Base-by-base conservation (phyloP, 2,797 vertebrate species). In the Gadopsis marmoratus region DNA sequence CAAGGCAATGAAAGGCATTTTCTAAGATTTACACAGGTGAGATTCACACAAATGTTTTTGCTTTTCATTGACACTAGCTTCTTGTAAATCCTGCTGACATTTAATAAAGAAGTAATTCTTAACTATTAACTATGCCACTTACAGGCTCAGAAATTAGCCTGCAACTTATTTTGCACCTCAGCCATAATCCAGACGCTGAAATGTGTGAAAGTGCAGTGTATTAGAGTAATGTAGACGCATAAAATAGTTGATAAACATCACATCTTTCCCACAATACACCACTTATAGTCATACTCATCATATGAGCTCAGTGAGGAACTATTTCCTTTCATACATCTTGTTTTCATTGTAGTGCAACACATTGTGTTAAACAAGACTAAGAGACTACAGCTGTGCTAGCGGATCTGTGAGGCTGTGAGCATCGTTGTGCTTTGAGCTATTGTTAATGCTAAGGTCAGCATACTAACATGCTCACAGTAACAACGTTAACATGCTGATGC, bases 1-100 rank as follows among this genome's bases (percentile, higher is more conserved):
- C 80, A 82, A 80, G 61, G 71, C 68, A 67, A 84, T 74, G 65
- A 78, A 81, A 70, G 41, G n/a, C 72, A 55, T 43, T 81, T 67
- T 77, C 54, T 64, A 45, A 61, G 53, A 79, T 51, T 39, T 55
- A 31, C 56, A 29, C 58, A 82, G 43, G 76, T 73, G 65, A 82
- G 53, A 77, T 55, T 35, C 50, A 71, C 26, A 33, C 4, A 48
- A 48, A 68, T 33, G n/a, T 71, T 19, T 83, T 75, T 31, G 3
- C 60, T 50, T 78, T 77, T 60, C 33, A 39, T 69, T 21, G 13
- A 53, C 23, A 65, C 23, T 13, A 69, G 31, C 39, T 26, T 74
- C 54, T 68, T 35, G 26, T 19, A 7, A 72, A 76, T 56, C 23
- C 11, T 66, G 7, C 9, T 45, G 31, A 56, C 29, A 67, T 64